Evolutionary conservation across 2,113 vertebrate genomes (phyloP).

Genomic region (Chauna torquata): DNA sequence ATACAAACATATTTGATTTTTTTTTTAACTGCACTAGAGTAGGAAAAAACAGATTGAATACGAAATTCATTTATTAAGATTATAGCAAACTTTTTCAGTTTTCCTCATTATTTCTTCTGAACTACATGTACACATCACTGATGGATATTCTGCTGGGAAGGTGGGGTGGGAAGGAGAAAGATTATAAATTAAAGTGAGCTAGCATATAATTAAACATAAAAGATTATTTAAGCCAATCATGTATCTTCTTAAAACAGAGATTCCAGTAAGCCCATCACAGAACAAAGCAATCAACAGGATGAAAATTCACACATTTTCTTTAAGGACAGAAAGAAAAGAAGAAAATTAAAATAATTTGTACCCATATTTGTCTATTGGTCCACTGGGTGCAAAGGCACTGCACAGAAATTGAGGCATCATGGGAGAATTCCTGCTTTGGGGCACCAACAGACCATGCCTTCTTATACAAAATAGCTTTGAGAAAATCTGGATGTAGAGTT

Average conservation of each 20-base stretch:
- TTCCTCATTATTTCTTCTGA: not conserved
- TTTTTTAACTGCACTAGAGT: not conserved
- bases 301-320: not conserved
- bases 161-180: not conserved
- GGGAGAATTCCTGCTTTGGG: not conserved
- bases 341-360: not conserved
- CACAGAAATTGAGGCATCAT: not conserved
- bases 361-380: not conserved
- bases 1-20: not conserved
- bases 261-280: not conserved
- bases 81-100: not conserved
- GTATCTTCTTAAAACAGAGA: slow-evolving; percentile 30
- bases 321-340: not conserved
- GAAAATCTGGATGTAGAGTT: not conserved
- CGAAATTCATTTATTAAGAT: not conserved
- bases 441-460: not conserved
- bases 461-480: not conserved
- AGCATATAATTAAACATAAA: slow-evolving; percentile 20
- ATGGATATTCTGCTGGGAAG: not conserved
- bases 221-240: slow-evolving; percentile 9
- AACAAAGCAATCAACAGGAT: not conserved
- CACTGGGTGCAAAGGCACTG: not conserved
- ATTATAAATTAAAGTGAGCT: not conserved
- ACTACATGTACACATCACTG: not conserved
- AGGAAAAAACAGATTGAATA: not conserved